A percentile compares a stretch with the other conserved stretches of the same genome.
Evolutionary conservation across 2,888 invertebrate genomes (phyloP).

Genomic region (Physocephala rufipes): DNA sequence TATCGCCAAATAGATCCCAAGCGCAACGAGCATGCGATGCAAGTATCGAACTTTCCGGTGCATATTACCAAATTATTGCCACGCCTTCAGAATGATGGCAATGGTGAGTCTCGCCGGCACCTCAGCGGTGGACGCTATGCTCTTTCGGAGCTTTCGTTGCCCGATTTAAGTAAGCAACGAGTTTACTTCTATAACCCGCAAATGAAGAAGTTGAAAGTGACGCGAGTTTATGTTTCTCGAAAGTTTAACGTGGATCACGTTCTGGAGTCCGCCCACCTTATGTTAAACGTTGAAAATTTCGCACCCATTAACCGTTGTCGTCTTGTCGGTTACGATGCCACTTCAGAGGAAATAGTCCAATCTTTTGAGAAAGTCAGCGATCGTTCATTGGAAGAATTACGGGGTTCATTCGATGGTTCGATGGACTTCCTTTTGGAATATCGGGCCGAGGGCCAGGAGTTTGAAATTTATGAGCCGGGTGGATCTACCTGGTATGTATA

Average conservation of each 20-base stretch:
- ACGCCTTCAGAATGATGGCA: slow-evolving; percentile 71
- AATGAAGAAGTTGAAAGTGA: slow-evolving; percentile 68
- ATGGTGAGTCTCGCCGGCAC: slow-evolving; percentile 49
- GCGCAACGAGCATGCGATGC: slow-evolving; percentile 73
- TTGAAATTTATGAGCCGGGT: slow-evolving; percentile 72
- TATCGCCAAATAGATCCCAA: slow-evolving; percentile 79
- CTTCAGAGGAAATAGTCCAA: slow-evolving; percentile 71
- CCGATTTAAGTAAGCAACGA: slow-evolving; percentile 70
- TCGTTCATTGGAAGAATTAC: slow-evolving; percentile 56
- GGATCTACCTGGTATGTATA: slow-evolving; percentile 72
- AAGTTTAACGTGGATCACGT: slow-evolving; percentile 71
- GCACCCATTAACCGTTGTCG: slow-evolving; percentile 75
- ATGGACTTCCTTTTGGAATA: slow-evolving; percentile 75
- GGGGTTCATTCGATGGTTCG: slow-evolving; percentile 53
- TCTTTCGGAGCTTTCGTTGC: slow-evolving; percentile 65
- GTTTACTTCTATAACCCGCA: slow-evolving; percentile 73
- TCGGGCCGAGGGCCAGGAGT: slow-evolving; percentile 70
- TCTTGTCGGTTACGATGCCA: slow-evolving; percentile 75
- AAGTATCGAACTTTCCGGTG: slow-evolving; percentile 76
- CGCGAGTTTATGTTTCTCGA: slow-evolving; percentile 70
- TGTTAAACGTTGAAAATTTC: slow-evolving; percentile 70
- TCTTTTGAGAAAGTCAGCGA: slow-evolving; percentile 71
- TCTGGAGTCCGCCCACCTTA: slow-evolving; percentile 70
- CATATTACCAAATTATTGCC: slow-evolving; percentile 75
- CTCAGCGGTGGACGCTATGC: slow-evolving; percentile 63